phyloP scores from a whole-genome alignment of 2,797 vertebrate species.

The Typhlichthys subterraneus region DNA sequence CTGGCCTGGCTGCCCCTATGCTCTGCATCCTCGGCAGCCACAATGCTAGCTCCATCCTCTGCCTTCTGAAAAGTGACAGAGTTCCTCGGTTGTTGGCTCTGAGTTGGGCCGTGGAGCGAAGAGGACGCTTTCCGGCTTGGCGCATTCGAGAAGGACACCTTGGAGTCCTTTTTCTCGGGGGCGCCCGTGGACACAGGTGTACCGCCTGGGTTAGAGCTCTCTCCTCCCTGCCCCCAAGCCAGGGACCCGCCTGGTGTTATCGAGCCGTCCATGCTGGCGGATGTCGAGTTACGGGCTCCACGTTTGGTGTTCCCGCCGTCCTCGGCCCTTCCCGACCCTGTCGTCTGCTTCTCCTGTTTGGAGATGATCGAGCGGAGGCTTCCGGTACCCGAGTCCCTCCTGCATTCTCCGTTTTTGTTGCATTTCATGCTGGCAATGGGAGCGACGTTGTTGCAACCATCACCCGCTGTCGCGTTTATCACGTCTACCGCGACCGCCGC shows the following conservation, averaged over 20 bases:
- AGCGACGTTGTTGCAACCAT: conserved; percentile 68
- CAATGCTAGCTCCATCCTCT: conserved; percentile 82
- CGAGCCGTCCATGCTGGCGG: conserved; percentile 80
- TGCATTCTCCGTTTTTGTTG: conserved; percentile 87
- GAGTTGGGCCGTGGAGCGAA: conserved; percentile 68
- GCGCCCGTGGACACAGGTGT: conserved; percentile 63
- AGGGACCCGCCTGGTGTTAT: conserved; percentile 74
- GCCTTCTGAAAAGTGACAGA: conserved; percentile 83
- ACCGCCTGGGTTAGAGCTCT: conserved; percentile 60
- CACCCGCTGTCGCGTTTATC: conserved; percentile 65
- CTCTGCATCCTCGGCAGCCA: conserved; percentile 84
- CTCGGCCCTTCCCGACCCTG: conserved; percentile 67
- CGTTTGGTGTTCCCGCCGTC: conserved; percentile 71
- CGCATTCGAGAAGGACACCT: conserved; percentile 84
- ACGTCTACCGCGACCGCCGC: conserved; percentile 60
- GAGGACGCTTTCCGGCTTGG: conserved; percentile 83
- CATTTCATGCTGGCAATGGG: conserved; percentile 82
- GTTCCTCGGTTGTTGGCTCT: conserved; percentile 77
- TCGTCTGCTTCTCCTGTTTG: conserved; percentile 77
- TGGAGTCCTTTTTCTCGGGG: conserved; percentile 81
- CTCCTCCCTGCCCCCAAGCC: conserved; percentile 70
- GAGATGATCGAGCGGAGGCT: conserved; percentile 83
- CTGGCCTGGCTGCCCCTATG: conserved; percentile 84
- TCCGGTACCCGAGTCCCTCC: conserved; percentile 80
- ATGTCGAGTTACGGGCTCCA: conserved; percentile 76